Evolutionary conservation across 1,140 invertebrate genomes (phyloP).

Genomic region (Psix sp.): DNA sequence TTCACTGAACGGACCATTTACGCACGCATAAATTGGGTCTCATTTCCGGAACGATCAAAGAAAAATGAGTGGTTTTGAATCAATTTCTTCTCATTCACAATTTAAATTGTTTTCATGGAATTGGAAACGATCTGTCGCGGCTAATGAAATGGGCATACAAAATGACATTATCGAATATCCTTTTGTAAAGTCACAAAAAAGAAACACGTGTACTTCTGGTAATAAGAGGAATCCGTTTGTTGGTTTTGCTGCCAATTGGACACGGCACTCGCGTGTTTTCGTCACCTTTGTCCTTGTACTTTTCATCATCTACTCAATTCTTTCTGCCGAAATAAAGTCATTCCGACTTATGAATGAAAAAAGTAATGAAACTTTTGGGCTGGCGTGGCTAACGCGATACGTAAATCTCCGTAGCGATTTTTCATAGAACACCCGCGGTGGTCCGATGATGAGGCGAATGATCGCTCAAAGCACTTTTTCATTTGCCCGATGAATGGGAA

Average conservation of each 20-base stretch:
- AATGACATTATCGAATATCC: slow-evolving; percentile 20
- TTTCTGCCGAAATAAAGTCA: slow-evolving; percentile 57
- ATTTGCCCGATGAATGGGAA: slow-evolving; percentile 21
- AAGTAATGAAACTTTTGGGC: slow-evolving; percentile 56
- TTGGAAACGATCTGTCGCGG: slow-evolving; percentile 8
- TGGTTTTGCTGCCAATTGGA: slow-evolving; percentile 63
- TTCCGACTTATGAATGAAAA: slow-evolving; percentile 48
- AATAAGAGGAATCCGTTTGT: slow-evolving; percentile 61
- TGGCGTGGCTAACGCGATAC: slow-evolving; percentile 55
- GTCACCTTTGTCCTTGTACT: slow-evolving; percentile 25
- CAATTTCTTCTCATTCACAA: slow-evolving; percentile 9
- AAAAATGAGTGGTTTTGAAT: slow-evolving; percentile 14
- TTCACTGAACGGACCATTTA: slow-evolving; percentile 36
- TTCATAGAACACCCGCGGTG: slow-evolving; percentile 49
- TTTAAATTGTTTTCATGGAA: slow-evolving; percentile 11
- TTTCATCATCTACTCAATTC: neutral
- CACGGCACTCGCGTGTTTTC: slow-evolving; percentile 34
- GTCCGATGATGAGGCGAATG: slow-evolving; percentile 42
- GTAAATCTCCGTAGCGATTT: slow-evolving; percentile 52
- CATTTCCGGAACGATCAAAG: slow-evolving; percentile 30
- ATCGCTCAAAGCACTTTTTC: slow-evolving; percentile 38
- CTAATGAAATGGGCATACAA: slow-evolving; percentile 34
- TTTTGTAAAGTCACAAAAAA: slow-evolving; percentile 10
- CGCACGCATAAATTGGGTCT: slow-evolving; percentile 33
- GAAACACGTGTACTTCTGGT: slow-evolving; percentile 55